A percentile compares a stretch with the other conserved stretches of the same genome.
Conservation (phyloP, 2,888 invertebrate genomes). For the Epiblema foenella region DNA sequence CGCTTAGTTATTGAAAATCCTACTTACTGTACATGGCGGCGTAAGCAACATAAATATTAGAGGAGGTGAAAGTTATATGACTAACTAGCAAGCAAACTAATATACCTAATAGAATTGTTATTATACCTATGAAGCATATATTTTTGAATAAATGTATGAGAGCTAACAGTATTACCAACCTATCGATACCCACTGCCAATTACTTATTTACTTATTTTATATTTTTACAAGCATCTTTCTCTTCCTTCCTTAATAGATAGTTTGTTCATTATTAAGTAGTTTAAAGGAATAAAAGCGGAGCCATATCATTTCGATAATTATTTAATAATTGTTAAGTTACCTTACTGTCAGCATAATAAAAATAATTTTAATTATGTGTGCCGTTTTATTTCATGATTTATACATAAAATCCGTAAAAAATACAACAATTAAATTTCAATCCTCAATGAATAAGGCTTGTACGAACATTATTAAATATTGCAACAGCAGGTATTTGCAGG, state of each 20-base stretch:
- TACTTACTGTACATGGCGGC: too few relatives aligned
- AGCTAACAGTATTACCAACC: conserved; percentile 2
- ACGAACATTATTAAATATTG: conserved; percentile 50
- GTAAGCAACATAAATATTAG: too few relatives aligned
- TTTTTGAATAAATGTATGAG: conserved; percentile 14
- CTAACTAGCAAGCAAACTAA: too few relatives aligned
- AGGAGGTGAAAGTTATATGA: too few relatives aligned
- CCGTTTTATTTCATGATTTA: conserved; percentile 63
- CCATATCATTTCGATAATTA: conserved; percentile 75
- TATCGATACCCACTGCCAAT: not conserved
- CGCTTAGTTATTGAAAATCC: conserved; percentile 17
- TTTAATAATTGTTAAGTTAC: conserved; percentile 77
- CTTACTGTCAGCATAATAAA: conserved; percentile 60
- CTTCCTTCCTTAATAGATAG: conserved; percentile 6
- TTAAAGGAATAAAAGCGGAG: conserved; percentile 61
- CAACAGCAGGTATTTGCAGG: conserved; percentile 45
- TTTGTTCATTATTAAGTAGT: conserved; percentile 42
- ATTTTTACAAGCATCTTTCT: conserved; percentile 1
- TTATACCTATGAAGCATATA: too few relatives aligned
- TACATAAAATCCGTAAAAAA: conserved; percentile 43
- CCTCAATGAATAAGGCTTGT: conserved; percentile 48
- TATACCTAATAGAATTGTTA: too few relatives aligned
- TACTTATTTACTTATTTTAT: not conserved
- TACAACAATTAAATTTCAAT: conserved; percentile 51
- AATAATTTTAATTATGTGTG: conserved; percentile 56